Percentiles rank a stretch among this genome's conserved stretches.
Evolutionary conservation across 1,140 invertebrate species (phyloP).

Genomic region (Latrodectus geometricus): DNA sequence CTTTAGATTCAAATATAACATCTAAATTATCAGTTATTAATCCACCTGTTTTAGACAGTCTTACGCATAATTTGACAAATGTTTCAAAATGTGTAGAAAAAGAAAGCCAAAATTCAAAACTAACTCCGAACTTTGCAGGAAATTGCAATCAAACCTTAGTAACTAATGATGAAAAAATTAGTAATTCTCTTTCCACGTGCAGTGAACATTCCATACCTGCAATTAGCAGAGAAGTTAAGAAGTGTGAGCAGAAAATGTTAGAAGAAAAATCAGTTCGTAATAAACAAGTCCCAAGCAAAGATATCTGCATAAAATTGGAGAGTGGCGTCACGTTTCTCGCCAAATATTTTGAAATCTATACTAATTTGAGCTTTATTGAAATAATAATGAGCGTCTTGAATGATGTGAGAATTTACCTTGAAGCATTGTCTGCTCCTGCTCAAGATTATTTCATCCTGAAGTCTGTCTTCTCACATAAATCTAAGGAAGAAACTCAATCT

Average conservation of each 20-base stretch:
- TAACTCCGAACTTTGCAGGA: neutral
- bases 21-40: neutral
- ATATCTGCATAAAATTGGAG: too few relatives aligned
- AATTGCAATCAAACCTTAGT: neutral
- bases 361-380: neutral
- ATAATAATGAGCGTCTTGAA: neutral
- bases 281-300: too few relatives aligned
- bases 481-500: neutral
- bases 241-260: too few relatives aligned
- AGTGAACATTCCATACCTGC: too few relatives aligned
- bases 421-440: neutral
- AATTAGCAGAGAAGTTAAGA: too few relatives aligned
- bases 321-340: too few relatives aligned
- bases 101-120: neutral
- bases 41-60: neutral
- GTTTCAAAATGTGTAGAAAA: neutral
- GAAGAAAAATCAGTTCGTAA: too few relatives aligned
- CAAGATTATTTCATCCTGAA: neutral
- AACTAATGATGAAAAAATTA: too few relatives aligned
- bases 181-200: too few relatives aligned
- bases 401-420: neutral
- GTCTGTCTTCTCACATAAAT: neutral
- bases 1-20: neutral
- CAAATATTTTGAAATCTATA: too few relatives aligned
- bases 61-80: neutral